Conservation (phyloP, 2,888 invertebrate species). For the Drosophila ustulata region DNA sequence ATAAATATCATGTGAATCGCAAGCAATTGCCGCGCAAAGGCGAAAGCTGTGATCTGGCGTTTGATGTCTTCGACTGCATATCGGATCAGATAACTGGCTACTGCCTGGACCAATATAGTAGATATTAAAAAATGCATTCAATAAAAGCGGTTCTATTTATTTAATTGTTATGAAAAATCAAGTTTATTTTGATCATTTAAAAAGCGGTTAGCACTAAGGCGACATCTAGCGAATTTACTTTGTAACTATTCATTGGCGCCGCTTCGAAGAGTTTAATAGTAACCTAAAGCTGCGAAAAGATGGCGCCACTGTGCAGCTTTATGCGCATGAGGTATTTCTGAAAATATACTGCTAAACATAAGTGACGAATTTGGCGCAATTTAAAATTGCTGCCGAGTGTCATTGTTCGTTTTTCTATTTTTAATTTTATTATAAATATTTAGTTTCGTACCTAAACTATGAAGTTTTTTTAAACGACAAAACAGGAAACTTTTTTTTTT, state of each 20-base stretch:
- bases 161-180: not conserved
- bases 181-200: not conserved
- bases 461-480: too few species aligned
- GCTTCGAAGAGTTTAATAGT: not conserved
- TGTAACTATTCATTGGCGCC: not conserved
- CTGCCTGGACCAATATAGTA: constrained; percentile 86
- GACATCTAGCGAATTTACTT: constrained; percentile 19
- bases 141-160: constrained; percentile 2
- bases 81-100: constrained; percentile 91
- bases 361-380: too few species aligned
- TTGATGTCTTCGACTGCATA: constrained; percentile 92
- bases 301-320: constrained; percentile 18
- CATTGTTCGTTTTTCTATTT: too few species aligned
- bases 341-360: too few species aligned
- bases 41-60: constrained; percentile 90
- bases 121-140: constrained; percentile 43
- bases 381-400: not conserved
- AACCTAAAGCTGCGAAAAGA: not conserved
- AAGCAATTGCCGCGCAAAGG: constrained; percentile 86
- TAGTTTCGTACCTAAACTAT: too few species aligned
- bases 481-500: not conserved
- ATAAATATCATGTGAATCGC: constrained; percentile 82
- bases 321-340: too few species aligned
- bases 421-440: too few species aligned
- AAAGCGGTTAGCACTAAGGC: not conserved